Conservation (phyloP, 2,888 invertebrate genomes). For the Lochmaea capreae region DNA sequence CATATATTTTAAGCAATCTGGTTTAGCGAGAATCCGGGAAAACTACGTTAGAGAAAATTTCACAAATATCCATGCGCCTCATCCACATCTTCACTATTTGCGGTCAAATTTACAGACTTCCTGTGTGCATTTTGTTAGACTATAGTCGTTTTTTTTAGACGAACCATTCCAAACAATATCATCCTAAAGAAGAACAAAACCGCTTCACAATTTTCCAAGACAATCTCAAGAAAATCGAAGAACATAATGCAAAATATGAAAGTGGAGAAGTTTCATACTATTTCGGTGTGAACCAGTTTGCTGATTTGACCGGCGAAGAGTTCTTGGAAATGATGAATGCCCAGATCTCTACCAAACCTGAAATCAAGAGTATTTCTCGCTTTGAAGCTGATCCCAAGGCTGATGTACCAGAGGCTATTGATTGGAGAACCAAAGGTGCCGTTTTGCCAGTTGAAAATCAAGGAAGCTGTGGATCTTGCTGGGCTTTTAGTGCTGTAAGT, state of each 20-base stretch:
- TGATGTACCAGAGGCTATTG: constrained; percentile 11
- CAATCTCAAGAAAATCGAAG: constrained; percentile 43
- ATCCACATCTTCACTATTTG: no score
- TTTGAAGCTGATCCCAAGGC: background rate
- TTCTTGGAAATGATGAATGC: constrained; percentile 29
- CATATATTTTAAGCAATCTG: no score
- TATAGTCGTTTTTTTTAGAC: no score
- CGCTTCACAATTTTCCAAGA: constrained; percentile 43
- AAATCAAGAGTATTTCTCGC: background rate
- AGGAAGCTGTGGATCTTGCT: constrained; percentile 10
- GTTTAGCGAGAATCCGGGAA: no score
- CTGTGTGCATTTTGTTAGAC: no score
- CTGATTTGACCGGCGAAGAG: constrained; percentile 45
- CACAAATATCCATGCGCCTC: no score
- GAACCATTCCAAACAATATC: background rate
- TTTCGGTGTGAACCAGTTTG: constrained; percentile 41
- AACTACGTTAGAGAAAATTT: no score
- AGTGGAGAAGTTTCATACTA: constrained; percentile 41
- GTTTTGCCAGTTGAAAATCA: constrained; percentile 26
- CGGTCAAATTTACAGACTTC: no score
- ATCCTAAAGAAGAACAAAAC: constrained; percentile 31
- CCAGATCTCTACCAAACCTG: constrained; percentile 11
- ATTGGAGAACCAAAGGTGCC: constrained; percentile 27
- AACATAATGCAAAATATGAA: constrained; percentile 44
- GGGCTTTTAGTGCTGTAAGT: constrained; percentile 35